Evolutionary conservation across 2,113 vertebrate species (phyloP).

Genomic region (Pluvialis apricaria): DNA sequence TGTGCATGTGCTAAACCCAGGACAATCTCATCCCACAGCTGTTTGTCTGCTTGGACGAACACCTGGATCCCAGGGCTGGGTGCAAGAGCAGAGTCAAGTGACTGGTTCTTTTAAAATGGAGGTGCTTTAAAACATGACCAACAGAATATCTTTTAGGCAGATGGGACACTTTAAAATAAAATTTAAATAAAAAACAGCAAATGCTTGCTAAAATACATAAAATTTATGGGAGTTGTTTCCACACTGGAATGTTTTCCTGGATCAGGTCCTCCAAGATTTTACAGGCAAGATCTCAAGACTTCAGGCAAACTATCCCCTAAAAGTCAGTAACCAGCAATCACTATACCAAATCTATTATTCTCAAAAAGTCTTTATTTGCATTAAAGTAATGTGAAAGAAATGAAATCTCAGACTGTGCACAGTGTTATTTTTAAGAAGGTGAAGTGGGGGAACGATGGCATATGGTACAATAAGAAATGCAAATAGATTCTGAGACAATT

Average conservation of each 20-base stretch:
- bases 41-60: background rate
- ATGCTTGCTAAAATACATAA: background rate
- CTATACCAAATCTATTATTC: background rate
- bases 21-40: background rate
- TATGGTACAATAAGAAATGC: background rate
- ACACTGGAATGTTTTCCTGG: background rate
- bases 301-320: background rate
- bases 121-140: background rate
- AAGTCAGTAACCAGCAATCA: background rate
- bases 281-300: background rate
- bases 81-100: background rate
- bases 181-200: background rate
- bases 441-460: background rate
- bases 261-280: background rate
- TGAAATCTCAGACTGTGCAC: background rate
- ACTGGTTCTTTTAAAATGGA: background rate
- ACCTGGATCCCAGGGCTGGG: background rate
- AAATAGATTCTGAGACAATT: background rate
- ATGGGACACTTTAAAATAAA: background rate
- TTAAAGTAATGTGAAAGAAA: background rate
- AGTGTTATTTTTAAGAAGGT: background rate
- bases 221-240: background rate
- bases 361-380: background rate
- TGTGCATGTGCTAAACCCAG: background rate
- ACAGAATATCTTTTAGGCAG: background rate